Conservation (phyloP, 2,113 vertebrate species). For the Tyto alba region DNA sequence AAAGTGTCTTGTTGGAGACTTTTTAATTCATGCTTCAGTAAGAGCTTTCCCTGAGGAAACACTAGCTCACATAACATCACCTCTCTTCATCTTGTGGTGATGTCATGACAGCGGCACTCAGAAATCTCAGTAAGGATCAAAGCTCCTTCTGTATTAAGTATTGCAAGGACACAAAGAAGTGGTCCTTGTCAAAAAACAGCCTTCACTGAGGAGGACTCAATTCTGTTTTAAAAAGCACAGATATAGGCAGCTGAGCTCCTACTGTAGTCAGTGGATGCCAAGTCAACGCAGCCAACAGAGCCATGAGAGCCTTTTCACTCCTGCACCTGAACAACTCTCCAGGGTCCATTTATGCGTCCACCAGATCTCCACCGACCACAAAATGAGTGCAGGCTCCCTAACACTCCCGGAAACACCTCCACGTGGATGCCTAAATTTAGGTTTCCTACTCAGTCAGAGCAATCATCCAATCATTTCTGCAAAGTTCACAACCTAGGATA, state of each 20-base stretch:
- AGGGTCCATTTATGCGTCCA: neutral
- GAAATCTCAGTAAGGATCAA: neutral
- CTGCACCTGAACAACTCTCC: neutral
- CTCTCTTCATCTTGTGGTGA: neutral
- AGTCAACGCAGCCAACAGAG: neutral
- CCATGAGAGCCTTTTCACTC: accelerated
- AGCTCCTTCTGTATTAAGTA: neutral
- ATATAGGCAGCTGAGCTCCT: neutral
- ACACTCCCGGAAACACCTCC: neutral
- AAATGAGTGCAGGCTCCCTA: neutral
- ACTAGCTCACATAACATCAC: neutral
- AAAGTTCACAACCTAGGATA: neutral
- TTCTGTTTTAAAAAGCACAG: neutral
- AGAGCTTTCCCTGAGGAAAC: neutral
- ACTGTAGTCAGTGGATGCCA: neutral
- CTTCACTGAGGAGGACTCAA: neutral
- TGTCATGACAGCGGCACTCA: neutral
- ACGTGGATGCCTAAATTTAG: neutral
- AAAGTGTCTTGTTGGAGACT: neutral
- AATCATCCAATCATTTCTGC: neutral
- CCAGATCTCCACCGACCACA: neutral
- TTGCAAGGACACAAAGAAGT: neutral
- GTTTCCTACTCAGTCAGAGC: neutral
- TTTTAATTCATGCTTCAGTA: neutral
- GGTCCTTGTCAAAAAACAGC: neutral